phyloP scores from a whole-genome alignment of 1,140 invertebrate genomes.

The Musca domestica region DNA sequence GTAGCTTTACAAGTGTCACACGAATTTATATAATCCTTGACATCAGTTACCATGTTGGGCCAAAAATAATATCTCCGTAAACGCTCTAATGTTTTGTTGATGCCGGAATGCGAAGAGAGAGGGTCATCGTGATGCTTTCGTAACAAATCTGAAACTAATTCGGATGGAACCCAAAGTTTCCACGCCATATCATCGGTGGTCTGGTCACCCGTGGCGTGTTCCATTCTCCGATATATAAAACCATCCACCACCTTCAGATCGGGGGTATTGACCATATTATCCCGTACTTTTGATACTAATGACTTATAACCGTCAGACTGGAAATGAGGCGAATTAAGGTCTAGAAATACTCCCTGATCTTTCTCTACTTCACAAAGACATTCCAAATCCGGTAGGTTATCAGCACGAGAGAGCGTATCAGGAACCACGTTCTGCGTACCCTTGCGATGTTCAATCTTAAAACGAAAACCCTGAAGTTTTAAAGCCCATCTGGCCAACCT shows the following conservation, averaged over 20 bases:
- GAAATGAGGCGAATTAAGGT: conserved; percentile 3
- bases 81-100: conserved; percentile 8
- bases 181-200: background rate
- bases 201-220: background rate
- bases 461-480: conserved; percentile 34
- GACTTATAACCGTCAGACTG: background rate
- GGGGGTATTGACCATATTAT: background rate
- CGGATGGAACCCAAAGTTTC: conserved; percentile 7
- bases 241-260: conserved; percentile 6
- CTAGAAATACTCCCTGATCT: background rate
- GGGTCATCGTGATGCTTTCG: background rate
- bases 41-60: background rate
- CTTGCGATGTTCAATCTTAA: conserved; percentile 48
- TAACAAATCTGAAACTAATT: background rate
- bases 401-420: conserved; percentile 41
- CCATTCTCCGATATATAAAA: background rate
- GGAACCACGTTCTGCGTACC: conserved; percentile 45
- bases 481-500: conserved; percentile 42
- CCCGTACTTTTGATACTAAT: background rate
- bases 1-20: conserved; percentile 8
- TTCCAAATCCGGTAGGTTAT: background rate
- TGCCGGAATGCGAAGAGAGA: background rate
- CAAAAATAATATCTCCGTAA: conserved; percentile 1
- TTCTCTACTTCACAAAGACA: background rate
- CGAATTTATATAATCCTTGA: background rate